phyloP scores from a whole-genome alignment of 1,140 invertebrate species.

The Probaryconus sp. region DNA sequence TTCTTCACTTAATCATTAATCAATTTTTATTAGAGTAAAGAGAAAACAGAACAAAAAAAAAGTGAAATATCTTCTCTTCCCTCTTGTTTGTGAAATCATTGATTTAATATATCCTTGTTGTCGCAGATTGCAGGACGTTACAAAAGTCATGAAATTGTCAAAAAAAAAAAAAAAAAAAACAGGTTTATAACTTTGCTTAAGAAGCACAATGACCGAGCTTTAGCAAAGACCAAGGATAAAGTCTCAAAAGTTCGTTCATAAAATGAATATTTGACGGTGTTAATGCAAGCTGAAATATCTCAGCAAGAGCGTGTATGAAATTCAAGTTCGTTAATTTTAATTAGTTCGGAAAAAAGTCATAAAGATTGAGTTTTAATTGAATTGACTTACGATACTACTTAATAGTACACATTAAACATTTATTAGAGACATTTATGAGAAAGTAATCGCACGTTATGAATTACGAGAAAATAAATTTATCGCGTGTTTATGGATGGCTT shows the following conservation, averaged over 20 bases:
- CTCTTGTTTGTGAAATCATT: no score
- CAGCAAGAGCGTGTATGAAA: constrained; percentile 16
- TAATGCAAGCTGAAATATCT: constrained; percentile 1
- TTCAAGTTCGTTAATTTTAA: constrained; percentile 36
- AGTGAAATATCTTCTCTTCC: no score
- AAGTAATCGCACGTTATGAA: not conserved
- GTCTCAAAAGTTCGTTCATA: constrained; percentile 24
- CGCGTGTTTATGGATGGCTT: not conserved
- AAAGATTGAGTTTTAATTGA: constrained; percentile 26
- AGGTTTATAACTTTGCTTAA: constrained; percentile 22
- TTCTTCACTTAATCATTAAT: no score
- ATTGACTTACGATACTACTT: constrained; percentile 5
- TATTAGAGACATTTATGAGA: not conserved
- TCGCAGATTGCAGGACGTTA: no score
- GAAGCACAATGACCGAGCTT: constrained; percentile 11
- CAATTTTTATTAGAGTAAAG: no score
- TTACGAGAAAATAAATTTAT: not conserved
- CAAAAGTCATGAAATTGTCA: constrained; percentile 34
- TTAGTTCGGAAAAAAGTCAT: constrained; percentile 20
- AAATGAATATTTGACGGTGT: constrained; percentile 35
- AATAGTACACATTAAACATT: constrained; percentile 8
- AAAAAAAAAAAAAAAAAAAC: constrained; percentile 26
- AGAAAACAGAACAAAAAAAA: no score
- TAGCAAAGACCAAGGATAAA: constrained; percentile 7
- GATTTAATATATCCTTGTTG: no score